These are phyloP conservation scores for Caenorhabditis tropicalis DNA, from an alignment of 1,140 invertebrate genomes.

Conservation along the genomic window DNA sequence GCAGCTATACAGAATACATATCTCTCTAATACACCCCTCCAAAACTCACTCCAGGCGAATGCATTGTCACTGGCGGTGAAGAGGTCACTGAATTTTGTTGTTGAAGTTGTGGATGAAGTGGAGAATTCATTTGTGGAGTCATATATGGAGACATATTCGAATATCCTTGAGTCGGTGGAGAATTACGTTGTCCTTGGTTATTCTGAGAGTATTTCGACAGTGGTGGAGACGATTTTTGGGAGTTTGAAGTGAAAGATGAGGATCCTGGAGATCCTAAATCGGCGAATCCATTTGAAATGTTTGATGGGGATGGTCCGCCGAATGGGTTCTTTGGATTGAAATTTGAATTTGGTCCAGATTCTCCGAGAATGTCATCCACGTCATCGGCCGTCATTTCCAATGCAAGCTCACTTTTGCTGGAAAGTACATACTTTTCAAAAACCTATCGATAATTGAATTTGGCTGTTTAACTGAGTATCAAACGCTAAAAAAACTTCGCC, in stretches of 20 bases:
- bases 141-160: constrained; percentile 17
- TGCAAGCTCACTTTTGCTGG: constrained; percentile 10
- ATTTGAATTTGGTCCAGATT: not conserved
- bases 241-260: not conserved
- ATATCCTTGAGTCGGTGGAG: not conserved
- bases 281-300: not conserved
- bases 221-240: constrained; percentile 8
- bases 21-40: no score
- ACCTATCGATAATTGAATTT: no score
- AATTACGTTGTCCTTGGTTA: constrained; percentile 8
- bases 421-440: no score
- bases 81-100: not conserved
- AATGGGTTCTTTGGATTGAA: constrained; percentile 34
- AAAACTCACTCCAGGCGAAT: constrained; percentile 19
- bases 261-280: not conserved
- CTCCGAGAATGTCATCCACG: constrained; percentile 16
- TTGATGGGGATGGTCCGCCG: not conserved
- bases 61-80: not conserved
- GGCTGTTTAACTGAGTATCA: no score
- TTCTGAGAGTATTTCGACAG: constrained; percentile 22
- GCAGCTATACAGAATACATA: no score
- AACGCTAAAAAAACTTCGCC: not conserved
- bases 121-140: constrained; percentile 8
- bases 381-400: constrained; percentile 27
- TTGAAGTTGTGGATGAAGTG: constrained; percentile 31